Conservation (phyloP, 1,140 invertebrate species). For the Drosophila simulans region DNA sequence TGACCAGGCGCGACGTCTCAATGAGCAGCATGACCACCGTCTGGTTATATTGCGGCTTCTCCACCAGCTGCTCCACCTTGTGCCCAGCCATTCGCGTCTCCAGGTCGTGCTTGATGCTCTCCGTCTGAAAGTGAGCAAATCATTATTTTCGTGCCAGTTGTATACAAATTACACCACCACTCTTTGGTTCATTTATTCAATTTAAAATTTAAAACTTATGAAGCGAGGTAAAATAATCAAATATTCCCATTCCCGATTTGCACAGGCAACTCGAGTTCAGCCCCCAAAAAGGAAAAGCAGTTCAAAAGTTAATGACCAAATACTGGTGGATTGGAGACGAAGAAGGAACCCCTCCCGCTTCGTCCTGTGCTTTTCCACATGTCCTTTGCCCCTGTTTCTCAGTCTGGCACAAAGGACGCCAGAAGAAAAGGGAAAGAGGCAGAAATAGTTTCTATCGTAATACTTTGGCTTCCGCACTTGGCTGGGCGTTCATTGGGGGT, state of each 20-base stretch:
- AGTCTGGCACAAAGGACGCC: conserved; percentile 28
- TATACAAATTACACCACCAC: neutral
- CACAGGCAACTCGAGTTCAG: neutral
- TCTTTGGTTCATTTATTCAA: no score
- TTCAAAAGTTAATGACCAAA: conserved; percentile 82
- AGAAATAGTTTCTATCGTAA: conserved; percentile 55
- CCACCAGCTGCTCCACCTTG: conserved; percentile 89
- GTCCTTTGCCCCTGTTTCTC: neutral
- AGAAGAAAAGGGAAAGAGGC: conserved; percentile 22
- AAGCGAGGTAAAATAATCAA: no score
- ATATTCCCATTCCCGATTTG: neutral
- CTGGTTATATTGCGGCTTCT: conserved; percentile 90
- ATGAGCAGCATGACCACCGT: conserved; percentile 89
- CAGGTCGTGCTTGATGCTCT: conserved; percentile 81
- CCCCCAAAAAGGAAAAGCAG: conserved; percentile 51
- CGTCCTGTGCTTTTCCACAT: neutral
- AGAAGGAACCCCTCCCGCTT: neutral
- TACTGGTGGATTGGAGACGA: neutral
- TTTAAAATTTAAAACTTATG: no score
- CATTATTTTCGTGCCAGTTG: neutral
- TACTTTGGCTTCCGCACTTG: conserved; percentile 74
- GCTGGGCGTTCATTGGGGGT: conserved; percentile 8
- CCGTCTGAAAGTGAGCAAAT: conserved; percentile 64
- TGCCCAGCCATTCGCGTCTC: conserved; percentile 84
- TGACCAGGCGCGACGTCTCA: conserved; percentile 87